Evolutionary conservation across 2,888 invertebrate genomes (phyloP).

Genomic region (Plutella xylostella): DNA sequence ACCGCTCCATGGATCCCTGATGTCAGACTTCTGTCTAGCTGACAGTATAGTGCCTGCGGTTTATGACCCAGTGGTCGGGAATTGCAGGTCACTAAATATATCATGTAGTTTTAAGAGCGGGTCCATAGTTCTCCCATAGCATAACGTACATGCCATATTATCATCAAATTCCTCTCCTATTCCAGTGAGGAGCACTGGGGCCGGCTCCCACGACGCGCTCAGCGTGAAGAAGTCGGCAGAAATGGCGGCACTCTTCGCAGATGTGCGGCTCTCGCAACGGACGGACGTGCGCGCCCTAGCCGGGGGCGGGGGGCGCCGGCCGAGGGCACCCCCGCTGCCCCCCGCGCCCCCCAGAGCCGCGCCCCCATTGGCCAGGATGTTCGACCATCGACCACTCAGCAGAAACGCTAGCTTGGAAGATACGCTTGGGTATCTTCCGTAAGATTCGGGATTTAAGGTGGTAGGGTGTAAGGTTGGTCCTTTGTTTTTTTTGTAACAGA

Average conservation of each 20-base stretch:
- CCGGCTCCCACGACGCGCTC: conserved; percentile 75
- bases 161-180: conserved; percentile 11
- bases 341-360: conserved; percentile 27
- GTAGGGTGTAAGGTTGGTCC: too few species aligned
- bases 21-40: too few species aligned
- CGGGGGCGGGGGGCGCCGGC: conserved; percentile 35
- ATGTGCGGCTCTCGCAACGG: conserved; percentile 77
- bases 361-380: conserved; percentile 38
- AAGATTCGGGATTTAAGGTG: too few species aligned
- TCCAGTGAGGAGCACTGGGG: conserved; percentile 58
- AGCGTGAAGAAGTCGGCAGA: conserved; percentile 91
- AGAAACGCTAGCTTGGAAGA: conserved; percentile 71
- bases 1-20: too few species aligned
- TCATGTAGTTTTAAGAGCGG: too few species aligned
- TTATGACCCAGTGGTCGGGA: too few species aligned
- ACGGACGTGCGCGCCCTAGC: conserved; percentile 70
- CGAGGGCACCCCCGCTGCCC: conserved; percentile 27
- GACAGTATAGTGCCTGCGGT: too few species aligned
- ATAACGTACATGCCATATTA: background rate
- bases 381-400: conserved; percentile 47
- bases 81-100: too few species aligned
- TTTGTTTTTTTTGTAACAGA: too few species aligned
- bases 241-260: conserved; percentile 87
- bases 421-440: conserved; percentile 74
- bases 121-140: too few species aligned